Evolutionary conservation across 2,888 invertebrate genomes (phyloP), one percentile per base, ranked within the genome.

Genomic region (Galeopsomyia nigrocyanea): DNA sequence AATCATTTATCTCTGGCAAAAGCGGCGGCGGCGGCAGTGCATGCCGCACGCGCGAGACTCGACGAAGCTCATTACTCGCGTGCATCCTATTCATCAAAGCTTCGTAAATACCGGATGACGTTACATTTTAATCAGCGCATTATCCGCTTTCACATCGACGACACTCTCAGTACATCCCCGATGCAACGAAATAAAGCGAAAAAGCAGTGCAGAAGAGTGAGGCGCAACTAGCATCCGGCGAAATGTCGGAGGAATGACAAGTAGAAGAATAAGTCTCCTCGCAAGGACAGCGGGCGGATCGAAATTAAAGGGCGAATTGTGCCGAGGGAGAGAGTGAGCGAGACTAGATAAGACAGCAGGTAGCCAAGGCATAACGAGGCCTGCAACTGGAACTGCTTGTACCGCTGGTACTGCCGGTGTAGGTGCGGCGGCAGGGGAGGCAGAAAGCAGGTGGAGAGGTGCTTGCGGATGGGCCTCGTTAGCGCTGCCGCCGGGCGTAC

Each of bases 251-350:
- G n/a, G n/a, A n/a, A n/a, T n/a, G n/a, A n/a, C n/a, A n/a, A n/a
- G n/a, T n/a, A n/a, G n/a, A n/a, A n/a, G n/a, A n/a, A n/a, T n/a
- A n/a, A n/a, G n/a, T n/a, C n/a, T n/a, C 14, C 26, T 16, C n/a
- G 46, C 47, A 47, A 68, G 61, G 62, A 49, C 61, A 3, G 19
- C 39, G 13, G 31, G 16, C 22, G 61, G 21, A 65, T 73, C 51
- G 66, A 70, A 74, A 74, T 67, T 63, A 70, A 67, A 66, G 22
- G 22, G 47, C 70, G 66, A 74, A 70, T 67, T 74, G 70, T 70
- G 53, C 73, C 69, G 65, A 58, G 64, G 39, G 31, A 31, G 31
- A 31, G 31, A 31, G 31, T 5, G 31, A 31, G 31, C 3, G 31
- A 31, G 31, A 31, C 3, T n/a, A 31, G 31, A 31, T 3, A 31